phyloP scores from a whole-genome alignment of 2,113 vertebrate genomes.

The Malaclemys terrapin region DNA sequence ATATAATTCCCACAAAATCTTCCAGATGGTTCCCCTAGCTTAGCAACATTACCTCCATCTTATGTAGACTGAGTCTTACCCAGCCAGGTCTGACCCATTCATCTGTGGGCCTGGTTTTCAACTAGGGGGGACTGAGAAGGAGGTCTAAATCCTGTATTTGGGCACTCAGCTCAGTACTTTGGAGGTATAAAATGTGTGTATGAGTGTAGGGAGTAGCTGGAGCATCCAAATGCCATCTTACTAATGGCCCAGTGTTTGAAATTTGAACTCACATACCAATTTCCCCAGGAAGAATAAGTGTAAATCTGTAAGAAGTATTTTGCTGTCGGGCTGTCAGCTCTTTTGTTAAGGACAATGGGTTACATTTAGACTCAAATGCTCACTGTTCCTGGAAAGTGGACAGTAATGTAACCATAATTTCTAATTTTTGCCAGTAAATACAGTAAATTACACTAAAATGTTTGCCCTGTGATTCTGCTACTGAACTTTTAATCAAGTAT shows the following conservation, averaged over 20 bases:
- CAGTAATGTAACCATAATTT: constrained; percentile 25
- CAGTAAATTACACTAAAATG: background rate
- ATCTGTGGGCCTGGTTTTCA: background rate
- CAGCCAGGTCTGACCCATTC: background rate
- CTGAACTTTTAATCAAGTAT: background rate
- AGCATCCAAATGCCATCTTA: background rate
- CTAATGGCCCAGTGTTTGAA: background rate
- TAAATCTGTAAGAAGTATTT: background rate
- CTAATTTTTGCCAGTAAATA: constrained; percentile 33
- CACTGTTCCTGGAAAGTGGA: constrained; percentile 5
- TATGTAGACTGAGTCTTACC: background rate
- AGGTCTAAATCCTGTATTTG: background rate
- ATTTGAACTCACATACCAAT: background rate
- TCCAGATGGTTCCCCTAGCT: background rate
- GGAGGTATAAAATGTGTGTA: background rate
- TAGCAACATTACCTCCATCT: background rate
- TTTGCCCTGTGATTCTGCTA: background rate
- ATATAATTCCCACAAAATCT: background rate
- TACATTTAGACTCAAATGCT: background rate
- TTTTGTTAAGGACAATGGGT: constrained; percentile 10
- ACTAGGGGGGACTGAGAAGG: background rate
- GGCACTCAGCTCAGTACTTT: background rate
- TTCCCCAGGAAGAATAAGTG: constrained; percentile 11
- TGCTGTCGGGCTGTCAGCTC: constrained; percentile 1
- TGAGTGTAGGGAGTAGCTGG: background rate